phyloP scores from a whole-genome alignment of 1,140 invertebrate species.

The honey bee (Apis mellifera) region Amel_HAv3.1 CM009931.2:385501-386000 shows the following conservation, averaged over 20 bases:
- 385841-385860: not conserved
- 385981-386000: constrained; percentile 50
- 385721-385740: too few species aligned
- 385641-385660: not conserved
- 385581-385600: not conserved
- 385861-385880: constrained; percentile 13
- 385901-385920: constrained; percentile 43
- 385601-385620: not conserved
- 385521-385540: constrained; percentile 6
- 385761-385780: too few species aligned
- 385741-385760: too few species aligned
- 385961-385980: constrained; percentile 72
- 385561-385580: not conserved
- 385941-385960: constrained; percentile 53
- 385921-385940: constrained; percentile 64
- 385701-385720: too few species aligned
- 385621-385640: not conserved
- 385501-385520: constrained; percentile 50
- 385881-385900: constrained; percentile 55
- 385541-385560: too few species aligned
- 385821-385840: not conserved
- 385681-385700: not conserved
- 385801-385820: too few species aligned
- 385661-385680: too few species aligned
- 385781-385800: too few species aligned